A percentile compares a stretch with the other conserved stretches of the same genome.
Conservation (phyloP, 2,888 invertebrate species). For the Entomobrya multifasciata region DNA sequence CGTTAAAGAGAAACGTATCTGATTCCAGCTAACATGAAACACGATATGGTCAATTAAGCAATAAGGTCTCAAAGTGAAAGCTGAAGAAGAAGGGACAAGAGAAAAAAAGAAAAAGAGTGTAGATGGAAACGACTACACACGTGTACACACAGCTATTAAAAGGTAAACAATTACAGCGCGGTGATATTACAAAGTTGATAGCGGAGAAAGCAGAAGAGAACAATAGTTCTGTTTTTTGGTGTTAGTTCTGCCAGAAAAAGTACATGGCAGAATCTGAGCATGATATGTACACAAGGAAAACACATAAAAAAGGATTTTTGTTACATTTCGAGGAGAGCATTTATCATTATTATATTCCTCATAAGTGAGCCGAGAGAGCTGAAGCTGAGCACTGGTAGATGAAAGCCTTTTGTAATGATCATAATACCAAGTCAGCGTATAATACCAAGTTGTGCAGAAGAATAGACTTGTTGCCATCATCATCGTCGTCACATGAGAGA, state of each 20-base stretch:
- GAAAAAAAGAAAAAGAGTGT: not conserved
- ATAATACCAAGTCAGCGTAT: no score
- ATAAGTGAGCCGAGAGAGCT: conserved; percentile 9
- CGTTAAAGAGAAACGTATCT: not conserved
- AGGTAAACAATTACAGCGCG: conserved; percentile 34
- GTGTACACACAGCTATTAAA: conserved; percentile 19
- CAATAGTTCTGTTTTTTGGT: not conserved
- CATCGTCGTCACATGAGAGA: no score
- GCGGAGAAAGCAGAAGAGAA: not conserved
- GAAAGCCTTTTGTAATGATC: conserved; percentile 10
- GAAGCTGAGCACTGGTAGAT: not conserved
- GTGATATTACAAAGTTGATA: no score
- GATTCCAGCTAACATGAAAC: conserved; percentile 12
- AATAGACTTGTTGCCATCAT: no score
- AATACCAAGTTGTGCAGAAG: no score
- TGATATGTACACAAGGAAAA: not conserved
- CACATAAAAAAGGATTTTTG: conserved; percentile 25
- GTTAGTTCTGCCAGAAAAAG: not conserved
- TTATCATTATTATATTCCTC: conserved; percentile 30
- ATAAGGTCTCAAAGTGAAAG: conserved; percentile 48
- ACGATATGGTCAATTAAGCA: conserved; percentile 50
- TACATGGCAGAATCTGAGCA: conserved; percentile 1
- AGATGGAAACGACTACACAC: not conserved
- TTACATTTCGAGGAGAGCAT: not conserved
- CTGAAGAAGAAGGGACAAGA: not conserved